A percentile compares a stretch with the other conserved stretches of the same genome.
These are phyloP conservation scores for Dryomyza anilis DNA, from an alignment of 2,888 invertebrate genomes.

Conservation along the genomic window DNA sequence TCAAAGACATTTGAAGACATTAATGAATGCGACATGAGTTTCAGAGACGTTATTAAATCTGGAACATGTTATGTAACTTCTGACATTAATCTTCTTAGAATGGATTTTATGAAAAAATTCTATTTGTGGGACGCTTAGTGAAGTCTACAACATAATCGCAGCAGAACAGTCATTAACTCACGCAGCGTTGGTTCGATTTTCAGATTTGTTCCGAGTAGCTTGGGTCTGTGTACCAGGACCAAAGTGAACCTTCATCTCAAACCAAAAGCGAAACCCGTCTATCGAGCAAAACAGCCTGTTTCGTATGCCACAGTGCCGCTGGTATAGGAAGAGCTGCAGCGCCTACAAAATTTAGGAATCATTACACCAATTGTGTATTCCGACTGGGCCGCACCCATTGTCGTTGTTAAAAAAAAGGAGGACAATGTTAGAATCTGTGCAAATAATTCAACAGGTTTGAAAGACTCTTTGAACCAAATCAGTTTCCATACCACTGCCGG, in stretches of 20 bases:
- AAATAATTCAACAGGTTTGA: neutral
- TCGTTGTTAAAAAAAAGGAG: neutral
- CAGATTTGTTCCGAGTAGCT: too few relatives aligned
- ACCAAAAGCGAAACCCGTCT: neutral
- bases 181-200: too few relatives aligned
- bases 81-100: too few relatives aligned
- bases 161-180: too few relatives aligned
- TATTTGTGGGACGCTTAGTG: too few relatives aligned
- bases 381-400: neutral
- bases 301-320: neutral
- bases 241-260: neutral
- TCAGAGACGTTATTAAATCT: too few relatives aligned
- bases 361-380: neutral
- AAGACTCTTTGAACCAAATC: neutral
- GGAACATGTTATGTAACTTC: too few relatives aligned
- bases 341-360: neutral
- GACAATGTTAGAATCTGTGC: neutral
- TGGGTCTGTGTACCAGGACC: neutral
- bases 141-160: too few relatives aligned
- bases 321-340: neutral
- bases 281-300: neutral
- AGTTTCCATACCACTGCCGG: neutral
- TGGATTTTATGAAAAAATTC: too few relatives aligned
- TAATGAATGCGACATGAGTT: too few relatives aligned
- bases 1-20: too few relatives aligned